A percentile compares a stretch with the other conserved stretches of the same genome.
phyloP scores from a whole-genome alignment of 1,140 invertebrate genomes.

The Zaprionus taronus region DNA sequence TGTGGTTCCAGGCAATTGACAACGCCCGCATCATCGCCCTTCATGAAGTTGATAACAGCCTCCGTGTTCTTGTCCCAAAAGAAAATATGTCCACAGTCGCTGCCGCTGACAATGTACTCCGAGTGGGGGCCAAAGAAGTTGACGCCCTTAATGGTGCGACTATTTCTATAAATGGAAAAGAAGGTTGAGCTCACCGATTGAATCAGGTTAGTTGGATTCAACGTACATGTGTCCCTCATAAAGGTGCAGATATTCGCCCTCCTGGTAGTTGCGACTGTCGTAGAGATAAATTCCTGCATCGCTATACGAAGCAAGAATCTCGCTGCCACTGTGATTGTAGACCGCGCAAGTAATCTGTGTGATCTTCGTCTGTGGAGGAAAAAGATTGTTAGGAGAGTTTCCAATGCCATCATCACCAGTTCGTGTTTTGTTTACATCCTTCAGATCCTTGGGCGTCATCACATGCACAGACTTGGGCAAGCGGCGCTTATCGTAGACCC shows the following conservation, averaged over 20 bases:
- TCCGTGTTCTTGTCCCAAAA: constrained; percentile 97
- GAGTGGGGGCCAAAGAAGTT: constrained; percentile 96
- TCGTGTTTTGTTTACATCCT: constrained; percentile 41
- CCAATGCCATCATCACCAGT: too few species aligned
- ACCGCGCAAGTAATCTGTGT: constrained; percentile 93
- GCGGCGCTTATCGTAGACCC: constrained; percentile 90
- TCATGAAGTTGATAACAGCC: constrained; percentile 94
- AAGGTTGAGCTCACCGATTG: background rate
- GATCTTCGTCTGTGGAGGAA: constrained; percentile 30
- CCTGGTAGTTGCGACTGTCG: constrained; percentile 86
- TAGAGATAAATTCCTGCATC: constrained; percentile 97
- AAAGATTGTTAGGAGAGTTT: background rate
- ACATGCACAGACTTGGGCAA: constrained; percentile 84
- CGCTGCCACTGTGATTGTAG: constrained; percentile 95
- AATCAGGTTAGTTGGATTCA: background rate
- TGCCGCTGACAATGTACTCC: constrained; percentile 96
- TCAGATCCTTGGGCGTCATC: constrained; percentile 84
- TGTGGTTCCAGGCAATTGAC: constrained; percentile 97
- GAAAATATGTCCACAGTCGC: constrained; percentile 97
- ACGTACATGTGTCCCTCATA: constrained; percentile 90
- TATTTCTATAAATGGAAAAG: constrained; percentile 86
- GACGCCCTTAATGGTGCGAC: constrained; percentile 95
- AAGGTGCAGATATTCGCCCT: constrained; percentile 88
- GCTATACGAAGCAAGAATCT: constrained; percentile 96
- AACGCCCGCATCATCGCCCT: constrained; percentile 93